Conservation (phyloP, 2,888 invertebrate genomes). For the Diploptera punctata region DNA sequence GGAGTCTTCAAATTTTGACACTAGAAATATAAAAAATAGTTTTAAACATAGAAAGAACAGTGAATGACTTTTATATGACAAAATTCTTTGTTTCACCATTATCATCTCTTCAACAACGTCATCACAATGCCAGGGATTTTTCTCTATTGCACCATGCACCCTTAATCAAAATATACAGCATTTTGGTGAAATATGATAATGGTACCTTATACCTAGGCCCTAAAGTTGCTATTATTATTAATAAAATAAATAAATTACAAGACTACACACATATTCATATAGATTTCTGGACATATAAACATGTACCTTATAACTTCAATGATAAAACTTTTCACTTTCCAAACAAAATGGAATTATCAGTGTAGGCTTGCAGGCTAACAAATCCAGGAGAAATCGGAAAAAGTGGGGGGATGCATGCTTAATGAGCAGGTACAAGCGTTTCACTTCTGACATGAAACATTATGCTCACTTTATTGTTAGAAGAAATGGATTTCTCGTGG, state of each 20-base stretch:
- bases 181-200: slow-evolving; percentile 41
- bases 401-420: no score
- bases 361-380: slow-evolving; percentile 15
- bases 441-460: no score
- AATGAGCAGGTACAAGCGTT: no score
- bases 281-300: slow-evolving; percentile 25
- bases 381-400: slow-evolving; percentile 18
- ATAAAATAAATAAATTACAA: slow-evolving; percentile 44
- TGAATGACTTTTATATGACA: slow-evolving; percentile 13
- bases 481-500: slow-evolving; percentile 4
- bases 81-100: slow-evolving; percentile 5
- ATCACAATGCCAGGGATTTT: slow-evolving; percentile 13
- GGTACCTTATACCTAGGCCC: slow-evolving; percentile 42
- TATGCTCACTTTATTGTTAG: neutral
- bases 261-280: slow-evolving; percentile 33
- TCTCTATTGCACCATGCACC: slow-evolving; percentile 36
- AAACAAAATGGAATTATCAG: slow-evolving; percentile 20
- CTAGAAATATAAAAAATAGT: neutral
- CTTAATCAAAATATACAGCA: slow-evolving; percentile 40
- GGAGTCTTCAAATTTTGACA: slow-evolving; percentile 5
- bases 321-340: slow-evolving; percentile 18
- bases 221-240: slow-evolving; percentile 39
- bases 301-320: slow-evolving; percentile 18
- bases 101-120: neutral
- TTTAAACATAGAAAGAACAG: slow-evolving; percentile 10